Base-by-base conservation (phyloP, 2,797 vertebrate species). In the Eulemur coronatus region DNA sequence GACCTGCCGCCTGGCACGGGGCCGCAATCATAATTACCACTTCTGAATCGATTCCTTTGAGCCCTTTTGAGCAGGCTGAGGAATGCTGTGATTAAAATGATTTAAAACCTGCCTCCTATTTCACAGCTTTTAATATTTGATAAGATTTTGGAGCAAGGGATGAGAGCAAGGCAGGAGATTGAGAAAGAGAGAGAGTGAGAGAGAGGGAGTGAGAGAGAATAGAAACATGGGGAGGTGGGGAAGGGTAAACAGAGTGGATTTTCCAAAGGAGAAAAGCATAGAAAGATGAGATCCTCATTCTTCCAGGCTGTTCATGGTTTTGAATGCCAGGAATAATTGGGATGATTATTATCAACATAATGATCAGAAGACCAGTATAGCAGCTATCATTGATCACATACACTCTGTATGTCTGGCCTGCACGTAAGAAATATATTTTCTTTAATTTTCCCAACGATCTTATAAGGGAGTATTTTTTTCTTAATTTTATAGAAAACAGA, bases 11-110 rank as follows among this genome's bases (percentile, higher is more conserved):
- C 82, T 92, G 96, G 72, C 89, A 84, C 33, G 6, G 86, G 89
- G 86, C 96, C 70, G 24, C 63, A 48, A 57, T 20, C 89, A 43
- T 87, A 89, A 98, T 98, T 57, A 97, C 70, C 88, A 93, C 80
- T 90, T 97, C 97, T 91, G 93, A 94, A 98, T 92, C 46, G 90
- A 96, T 61, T 95, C 85, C 92, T 98, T 88, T 2, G 28, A 97
- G 92, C 5, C 97, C 97, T 95, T 98, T 96, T 91, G 96, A 98
- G 97, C 79, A 24, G 84, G 95, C 95, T 93, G 97, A 98, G 95
- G 63, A 91, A 98, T 96, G 84, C 90, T 85, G 96, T 95, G 89
- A 97, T 94, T 97, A 98, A 97, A 96, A 92, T 96, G 96, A 98
- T 96, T 92, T 94, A 97, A 6, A 92, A 76, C 87, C 91, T 94